Base-by-base conservation (phyloP, 2,797 vertebrate species). In the Chanos chanos region DNA sequence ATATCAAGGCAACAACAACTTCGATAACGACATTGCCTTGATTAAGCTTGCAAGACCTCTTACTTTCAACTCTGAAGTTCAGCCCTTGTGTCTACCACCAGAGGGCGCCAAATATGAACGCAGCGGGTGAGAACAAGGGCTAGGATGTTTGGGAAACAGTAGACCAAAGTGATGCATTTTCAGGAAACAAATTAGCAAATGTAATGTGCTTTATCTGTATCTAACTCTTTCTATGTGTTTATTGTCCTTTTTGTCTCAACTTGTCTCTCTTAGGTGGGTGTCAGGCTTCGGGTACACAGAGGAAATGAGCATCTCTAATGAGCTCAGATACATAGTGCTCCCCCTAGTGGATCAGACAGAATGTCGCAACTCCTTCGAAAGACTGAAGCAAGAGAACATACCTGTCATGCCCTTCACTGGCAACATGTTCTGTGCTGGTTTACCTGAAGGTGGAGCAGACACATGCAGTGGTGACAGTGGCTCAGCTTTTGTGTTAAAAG, bases 381-480 rank as follows among this genome's bases (percentile, higher is more conserved):
- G 5, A 1, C 8, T 31, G 12, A 70, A n/a, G 44, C 16, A 1
- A 0, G 10, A 0, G 3, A 1, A 0, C 2, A 1, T 0, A 0
- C 3, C 15, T 3, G 43, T 65, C 18, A 24, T 51, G 5, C 4
- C 8, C 3, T 33, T 74, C 24, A 71, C 76, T 1, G 41, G 61
- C 3, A 79, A 79, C 61, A 79, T 81, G 77, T 75, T 81, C 60
- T 81, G 79, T 54, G 79, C 75, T 10, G 67, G 75, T 24, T 45
- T 66, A 25, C 51, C 60, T 16, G 68, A 50, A 30, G 40, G 51
- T 4, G 18, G 13, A 0, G 24, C 72, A 1, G 77, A 79, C 68
- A 68, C 73, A n/a, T 77, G 75, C 58, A 4, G 15, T 4, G 77
- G 77, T 5, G 79, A 81, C 50, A 71, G 72, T 3, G 79, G 77